Conservation (phyloP, 1,140 invertebrate species). For the Pachypsylla venusta region DNA sequence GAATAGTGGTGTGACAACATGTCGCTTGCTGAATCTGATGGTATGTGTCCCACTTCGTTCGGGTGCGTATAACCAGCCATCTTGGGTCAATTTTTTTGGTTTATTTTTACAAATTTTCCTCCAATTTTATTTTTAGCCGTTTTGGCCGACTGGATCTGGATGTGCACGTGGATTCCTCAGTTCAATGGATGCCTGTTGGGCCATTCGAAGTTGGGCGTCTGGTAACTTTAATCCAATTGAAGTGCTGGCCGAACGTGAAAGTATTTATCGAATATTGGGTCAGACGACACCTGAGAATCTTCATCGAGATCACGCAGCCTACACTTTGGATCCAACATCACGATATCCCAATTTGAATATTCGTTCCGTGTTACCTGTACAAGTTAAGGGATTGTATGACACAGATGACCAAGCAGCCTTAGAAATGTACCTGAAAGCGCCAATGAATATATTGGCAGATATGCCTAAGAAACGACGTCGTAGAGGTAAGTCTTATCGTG, state of each 20-base stretch:
- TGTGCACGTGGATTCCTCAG: constrained; percentile 94
- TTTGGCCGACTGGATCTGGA: constrained; percentile 96
- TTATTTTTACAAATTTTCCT: background rate
- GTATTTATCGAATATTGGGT: constrained; percentile 72
- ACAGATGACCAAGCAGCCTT: constrained; percentile 40
- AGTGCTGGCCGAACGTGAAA: constrained; percentile 86
- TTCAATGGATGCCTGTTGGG: constrained; percentile 91
- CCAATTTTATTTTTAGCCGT: constrained; percentile 46
- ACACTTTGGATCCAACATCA: constrained; percentile 80
- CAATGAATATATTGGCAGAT: constrained; percentile 30
- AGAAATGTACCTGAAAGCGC: constrained; percentile 30
- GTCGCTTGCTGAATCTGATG: no score
- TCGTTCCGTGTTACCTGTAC: constrained; percentile 43
- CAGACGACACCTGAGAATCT: constrained; percentile 96
- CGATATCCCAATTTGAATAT: constrained; percentile 41
- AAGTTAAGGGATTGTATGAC: constrained; percentile 43
- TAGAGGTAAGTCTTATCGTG: constrained; percentile 44
- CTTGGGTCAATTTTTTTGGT: background rate
- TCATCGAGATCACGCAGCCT: constrained; percentile 70
- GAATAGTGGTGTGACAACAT: no score
- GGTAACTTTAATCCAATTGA: constrained; percentile 50
- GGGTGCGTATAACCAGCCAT: background rate
- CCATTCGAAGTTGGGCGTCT: constrained; percentile 69
- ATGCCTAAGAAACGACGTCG: constrained; percentile 45
- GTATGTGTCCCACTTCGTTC: no score